Conservation (phyloP, 2,888 invertebrate genomes). For the Pollenia griseotomentosa region DNA sequence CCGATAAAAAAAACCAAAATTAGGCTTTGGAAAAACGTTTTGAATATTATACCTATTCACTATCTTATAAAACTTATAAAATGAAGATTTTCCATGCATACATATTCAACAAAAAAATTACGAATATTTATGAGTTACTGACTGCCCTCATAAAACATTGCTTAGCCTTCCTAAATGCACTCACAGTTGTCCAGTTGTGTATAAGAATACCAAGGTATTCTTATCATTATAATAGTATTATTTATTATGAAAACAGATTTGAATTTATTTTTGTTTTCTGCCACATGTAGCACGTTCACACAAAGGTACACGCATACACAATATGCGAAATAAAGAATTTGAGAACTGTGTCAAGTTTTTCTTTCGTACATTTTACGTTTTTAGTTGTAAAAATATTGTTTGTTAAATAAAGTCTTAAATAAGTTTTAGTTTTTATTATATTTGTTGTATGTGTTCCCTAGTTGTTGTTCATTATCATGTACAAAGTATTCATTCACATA, state of each 20-base stretch:
- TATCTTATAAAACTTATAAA: too few relatives aligned
- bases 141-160: neutral
- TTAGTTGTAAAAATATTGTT: constrained; percentile 20
- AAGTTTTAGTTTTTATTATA: constrained; percentile 33
- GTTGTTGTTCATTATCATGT: constrained; percentile 49
- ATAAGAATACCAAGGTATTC: constrained; percentile 40
- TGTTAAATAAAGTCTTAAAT: constrained; percentile 42
- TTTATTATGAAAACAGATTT: constrained; percentile 60
- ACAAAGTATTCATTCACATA: neutral
- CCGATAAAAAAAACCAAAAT: constrained; percentile 53
- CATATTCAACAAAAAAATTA: too few relatives aligned
- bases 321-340: constrained; percentile 55
- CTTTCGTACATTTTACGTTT: constrained; percentile 36
- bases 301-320: constrained; percentile 12
- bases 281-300: constrained; percentile 48
- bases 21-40: constrained; percentile 35
- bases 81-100: too few relatives aligned
- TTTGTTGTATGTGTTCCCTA: constrained; percentile 45
- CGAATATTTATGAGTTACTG: neutral
- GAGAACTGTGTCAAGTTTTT: constrained; percentile 68
- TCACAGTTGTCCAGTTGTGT: constrained; percentile 44
- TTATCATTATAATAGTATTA: constrained; percentile 31
- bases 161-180: constrained; percentile 39
- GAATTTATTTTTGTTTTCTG: constrained; percentile 4
- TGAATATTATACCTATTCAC: constrained; percentile 11